Percentiles rank a stretch among this genome's conserved stretches.
Evolutionary conservation across 1,140 invertebrate genomes (phyloP).

Genomic region (Nasonia vitripennis): DNA sequence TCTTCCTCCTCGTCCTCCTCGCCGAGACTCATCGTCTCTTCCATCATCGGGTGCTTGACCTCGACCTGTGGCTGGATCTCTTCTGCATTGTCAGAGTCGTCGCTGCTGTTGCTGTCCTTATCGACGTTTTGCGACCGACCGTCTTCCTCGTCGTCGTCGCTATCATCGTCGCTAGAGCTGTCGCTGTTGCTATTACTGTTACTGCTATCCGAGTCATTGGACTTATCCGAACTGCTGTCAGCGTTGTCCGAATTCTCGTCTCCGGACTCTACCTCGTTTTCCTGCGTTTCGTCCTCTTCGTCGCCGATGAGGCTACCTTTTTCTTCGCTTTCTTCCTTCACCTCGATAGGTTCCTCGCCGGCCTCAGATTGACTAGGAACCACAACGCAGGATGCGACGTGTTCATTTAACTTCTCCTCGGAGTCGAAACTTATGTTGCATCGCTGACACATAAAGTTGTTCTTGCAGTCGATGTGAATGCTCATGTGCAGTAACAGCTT

Average conservation of each 20-base stretch:
- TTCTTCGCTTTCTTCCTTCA: conserved; percentile 60
- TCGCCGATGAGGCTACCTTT: conserved; percentile 57
- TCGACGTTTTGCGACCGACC: conserved; percentile 57
- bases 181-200: conserved; percentile 49
- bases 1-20: conserved; percentile 54
- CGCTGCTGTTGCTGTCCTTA: conserved; percentile 54
- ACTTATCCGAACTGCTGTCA: conserved; percentile 60
- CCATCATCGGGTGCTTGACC: conserved; percentile 5
- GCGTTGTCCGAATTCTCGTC: conserved; percentile 58
- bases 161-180: conserved; percentile 58
- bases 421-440: conserved; percentile 67
- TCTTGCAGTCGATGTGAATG: conserved; percentile 76
- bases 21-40: conserved; percentile 50
- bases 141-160: conserved; percentile 62
- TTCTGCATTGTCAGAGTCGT: conserved; percentile 55
- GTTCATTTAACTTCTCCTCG: conserved; percentile 66
- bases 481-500: conserved; percentile 78
- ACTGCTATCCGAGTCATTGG: conserved; percentile 64
- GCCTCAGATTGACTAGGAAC: conserved; percentile 51
- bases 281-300: conserved; percentile 55
- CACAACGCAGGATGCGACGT: conserved; percentile 62
- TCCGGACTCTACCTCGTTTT: conserved; percentile 54
- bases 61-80: not conserved
- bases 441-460: conserved; percentile 65
- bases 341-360: conserved; percentile 56